Conservation (phyloP, 2,888 invertebrate genomes). For the Hirtodrosophila cameraria region DNA sequence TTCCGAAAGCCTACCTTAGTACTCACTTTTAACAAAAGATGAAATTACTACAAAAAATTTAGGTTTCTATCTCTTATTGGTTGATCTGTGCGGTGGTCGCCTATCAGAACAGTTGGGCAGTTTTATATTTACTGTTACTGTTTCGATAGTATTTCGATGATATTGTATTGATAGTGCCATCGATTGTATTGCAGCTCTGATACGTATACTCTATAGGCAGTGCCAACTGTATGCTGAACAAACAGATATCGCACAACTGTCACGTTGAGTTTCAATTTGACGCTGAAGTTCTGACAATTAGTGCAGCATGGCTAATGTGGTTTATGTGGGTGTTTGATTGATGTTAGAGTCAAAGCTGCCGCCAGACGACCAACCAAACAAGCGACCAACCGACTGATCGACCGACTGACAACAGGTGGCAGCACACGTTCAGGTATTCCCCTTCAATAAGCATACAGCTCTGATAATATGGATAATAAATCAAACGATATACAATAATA, state of each 20-base stretch:
- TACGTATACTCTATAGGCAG: slow-evolving; percentile 15
- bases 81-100: too few relatives aligned
- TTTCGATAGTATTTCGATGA: too few relatives aligned
- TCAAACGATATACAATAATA: slow-evolving; percentile 56
- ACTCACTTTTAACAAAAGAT: too few relatives aligned
- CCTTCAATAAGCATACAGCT: slow-evolving; percentile 23
- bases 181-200: too few relatives aligned
- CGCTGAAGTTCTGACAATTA: slow-evolving; percentile 72
- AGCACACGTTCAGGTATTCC: slow-evolving; percentile 62
- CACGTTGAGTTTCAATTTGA: slow-evolving; percentile 59
- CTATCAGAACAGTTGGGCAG: too few relatives aligned
- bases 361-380: too few relatives aligned
- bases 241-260: slow-evolving; percentile 37
- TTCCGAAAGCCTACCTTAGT: too few relatives aligned
- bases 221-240: slow-evolving; percentile 35
- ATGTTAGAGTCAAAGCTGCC: slow-evolving; percentile 61
- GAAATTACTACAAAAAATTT: too few relatives aligned
- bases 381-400: not conserved
- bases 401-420: slow-evolving; percentile 58
- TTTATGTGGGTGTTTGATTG: slow-evolving; percentile 70
- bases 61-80: too few relatives aligned
- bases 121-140: too few relatives aligned
- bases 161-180: too few relatives aligned
- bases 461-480: slow-evolving; percentile 70
- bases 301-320: slow-evolving; percentile 45